phyloP scores from a whole-genome alignment of 2,113 vertebrate species.

The Nesogale talazaci region DNA sequence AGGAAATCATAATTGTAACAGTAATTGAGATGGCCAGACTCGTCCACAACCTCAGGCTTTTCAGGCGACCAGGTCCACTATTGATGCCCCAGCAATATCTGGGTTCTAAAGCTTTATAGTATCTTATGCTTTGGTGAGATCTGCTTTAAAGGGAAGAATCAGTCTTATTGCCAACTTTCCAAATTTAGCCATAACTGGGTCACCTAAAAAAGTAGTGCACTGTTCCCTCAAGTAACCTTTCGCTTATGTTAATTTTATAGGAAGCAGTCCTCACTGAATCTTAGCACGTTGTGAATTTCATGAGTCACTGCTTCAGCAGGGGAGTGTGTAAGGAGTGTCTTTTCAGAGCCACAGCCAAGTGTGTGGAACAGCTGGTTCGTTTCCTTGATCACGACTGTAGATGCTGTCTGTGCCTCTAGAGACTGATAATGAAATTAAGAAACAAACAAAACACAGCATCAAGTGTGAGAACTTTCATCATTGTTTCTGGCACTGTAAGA shows the following conservation, averaged over 20 bases:
- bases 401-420: slow-evolving; percentile 3
- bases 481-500: background rate
- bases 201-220: slow-evolving; percentile 80
- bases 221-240: slow-evolving; percentile 78
- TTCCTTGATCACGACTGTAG: background rate
- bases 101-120: slow-evolving; percentile 55
- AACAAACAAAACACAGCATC: background rate
- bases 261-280: slow-evolving; percentile 71
- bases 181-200: slow-evolving; percentile 80
- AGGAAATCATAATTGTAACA: background rate
- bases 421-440: background rate
- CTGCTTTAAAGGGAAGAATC: slow-evolving; percentile 50
- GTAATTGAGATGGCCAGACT: slow-evolving; percentile 21
- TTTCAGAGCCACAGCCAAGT: slow-evolving; percentile 46
- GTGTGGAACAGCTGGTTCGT: background rate
- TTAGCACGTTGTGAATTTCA: slow-evolving; percentile 76
- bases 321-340: slow-evolving; percentile 60
- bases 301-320: slow-evolving; percentile 72
- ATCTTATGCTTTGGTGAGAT: slow-evolving; percentile 50
- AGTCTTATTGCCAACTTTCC: slow-evolving; percentile 68
- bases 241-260: slow-evolving; percentile 78
- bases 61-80: slow-evolving; percentile 23
- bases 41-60: background rate
- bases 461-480: background rate
- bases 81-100: slow-evolving; percentile 45